A percentile compares a stretch with the other conserved stretches of the same genome.
phyloP scores from a whole-genome alignment of 2,888 invertebrate genomes.

The Tipula lateralis region DNA sequence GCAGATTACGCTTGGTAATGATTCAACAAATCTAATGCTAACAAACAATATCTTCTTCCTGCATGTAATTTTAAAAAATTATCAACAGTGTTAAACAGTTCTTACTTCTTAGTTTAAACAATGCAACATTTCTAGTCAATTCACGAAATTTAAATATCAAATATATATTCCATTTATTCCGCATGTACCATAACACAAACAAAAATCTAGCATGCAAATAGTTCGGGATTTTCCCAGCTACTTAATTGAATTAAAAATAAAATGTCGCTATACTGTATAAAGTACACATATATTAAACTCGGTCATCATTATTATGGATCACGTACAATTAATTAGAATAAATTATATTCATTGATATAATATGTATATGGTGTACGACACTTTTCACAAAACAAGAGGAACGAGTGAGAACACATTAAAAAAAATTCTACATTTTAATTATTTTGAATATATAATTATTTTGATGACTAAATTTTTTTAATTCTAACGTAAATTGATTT shows the following conservation, averaged over 20 bases:
- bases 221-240: neutral
- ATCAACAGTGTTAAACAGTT: too few relatives aligned
- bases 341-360: constrained; percentile 24
- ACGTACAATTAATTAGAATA: neutral
- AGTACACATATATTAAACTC: neutral
- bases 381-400: neutral
- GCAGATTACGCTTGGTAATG: too few relatives aligned
- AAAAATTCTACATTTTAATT: neutral
- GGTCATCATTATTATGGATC: neutral
- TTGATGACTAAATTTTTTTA: neutral
- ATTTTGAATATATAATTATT: neutral
- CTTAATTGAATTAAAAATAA: neutral
- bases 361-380: neutral
- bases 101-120: too few relatives aligned
- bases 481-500: neutral
- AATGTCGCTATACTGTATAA: neutral
- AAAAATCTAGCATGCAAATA: neutral
- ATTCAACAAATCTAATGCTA: too few relatives aligned
- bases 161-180: neutral
- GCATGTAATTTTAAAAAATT: too few relatives aligned
- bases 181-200: neutral
- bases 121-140: too few relatives aligned
- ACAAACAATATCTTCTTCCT: too few relatives aligned
- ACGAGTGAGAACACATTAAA: neutral
- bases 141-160: too few relatives aligned